Base-by-base conservation (phyloP, 2,113 vertebrate species). In the Phaetusa simplex region DNA sequence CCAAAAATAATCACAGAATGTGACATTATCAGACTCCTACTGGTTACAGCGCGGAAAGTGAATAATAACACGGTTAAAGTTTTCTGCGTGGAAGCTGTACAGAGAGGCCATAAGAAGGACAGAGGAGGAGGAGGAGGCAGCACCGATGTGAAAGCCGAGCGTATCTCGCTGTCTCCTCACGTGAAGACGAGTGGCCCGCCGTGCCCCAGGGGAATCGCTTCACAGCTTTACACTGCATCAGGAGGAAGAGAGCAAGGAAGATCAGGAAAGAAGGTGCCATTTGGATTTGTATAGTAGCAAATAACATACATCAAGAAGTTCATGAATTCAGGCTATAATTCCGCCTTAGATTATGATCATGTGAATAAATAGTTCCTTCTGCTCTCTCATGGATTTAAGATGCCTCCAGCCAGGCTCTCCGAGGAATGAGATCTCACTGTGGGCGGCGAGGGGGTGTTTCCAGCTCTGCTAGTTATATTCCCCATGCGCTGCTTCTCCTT, bases 371-470 rank as follows among this genome's bases (percentile, higher is more conserved):
- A 64, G 40, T 14, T 95, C 72, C 62, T 93, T 64, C 56, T 93
- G 59, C 12, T 77, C 53, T 77, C 69, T 49, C 12, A 8, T 27
- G 55, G 70, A 65, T 91, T 67, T 71, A 8, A 70, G 78, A 71
- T 27, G 84, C 59, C 81, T 82, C 74, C 84, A 96, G 74, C 5
- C 73, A 87, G 53, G 22, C 67, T 91, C 82, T 58, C 7, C 24
- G 53, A 70, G 59, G 81, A 70, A 80, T 40, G 59, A 78, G 78
- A 47, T 70, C 76, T 94, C 43, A 2, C 67, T 38, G 93, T 94
- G 94, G 95, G 93, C 86, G 91, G 71, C 12, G 64, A 70, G 95
- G 81, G 78, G 95, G 71, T 62, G 92, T 88, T 91, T 34, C 65
- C 80, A 85, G 91, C 82, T 88, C 81, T 70, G 77, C 76, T 88